phyloP scores from a whole-genome alignment of 2,797 vertebrate species.

The Poecilia gillii region DNA sequence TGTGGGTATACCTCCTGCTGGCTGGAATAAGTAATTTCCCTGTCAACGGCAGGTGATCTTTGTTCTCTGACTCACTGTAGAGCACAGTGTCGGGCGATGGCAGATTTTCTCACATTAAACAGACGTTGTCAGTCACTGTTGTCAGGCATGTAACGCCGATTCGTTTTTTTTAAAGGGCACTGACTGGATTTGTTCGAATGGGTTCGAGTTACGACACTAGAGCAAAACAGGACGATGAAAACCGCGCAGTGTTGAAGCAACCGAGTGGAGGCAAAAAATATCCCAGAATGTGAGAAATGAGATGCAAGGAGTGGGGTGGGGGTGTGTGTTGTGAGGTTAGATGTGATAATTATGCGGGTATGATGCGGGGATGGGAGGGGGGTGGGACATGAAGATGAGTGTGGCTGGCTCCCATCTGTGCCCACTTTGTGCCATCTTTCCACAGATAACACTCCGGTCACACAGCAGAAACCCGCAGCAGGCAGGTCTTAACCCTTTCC shows the following conservation, averaged over 20 bases:
- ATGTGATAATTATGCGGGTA: constrained; percentile 70
- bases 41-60: constrained; percentile 49
- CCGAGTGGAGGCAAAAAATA: constrained; percentile 46
- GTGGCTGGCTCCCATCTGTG: constrained; percentile 72
- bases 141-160: constrained; percentile 38
- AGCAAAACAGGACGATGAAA: constrained; percentile 40
- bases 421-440: constrained; percentile 57
- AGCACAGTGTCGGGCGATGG: constrained; percentile 55
- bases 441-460: constrained; percentile 19
- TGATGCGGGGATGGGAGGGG: constrained; percentile 20
- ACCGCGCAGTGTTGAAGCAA: constrained; percentile 29
- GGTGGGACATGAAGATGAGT: constrained; percentile 64
- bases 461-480: constrained; percentile 44
- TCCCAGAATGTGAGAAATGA: constrained; percentile 50
- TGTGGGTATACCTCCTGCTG: constrained; percentile 24
- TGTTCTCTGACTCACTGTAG: constrained; percentile 43
- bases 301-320: constrained; percentile 21
- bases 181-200: constrained; percentile 5
- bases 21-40: constrained; percentile 46
- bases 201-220: constrained; percentile 35
- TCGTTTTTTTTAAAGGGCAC: constrained; percentile 28
- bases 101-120: constrained; percentile 44
- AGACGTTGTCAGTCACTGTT: constrained; percentile 49
- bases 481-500: constrained; percentile 24
- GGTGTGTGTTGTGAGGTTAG: constrained; percentile 44